Evolutionary conservation across 2,113 vertebrate species (phyloP).

Genomic region (Crotalus horridus): DNA sequence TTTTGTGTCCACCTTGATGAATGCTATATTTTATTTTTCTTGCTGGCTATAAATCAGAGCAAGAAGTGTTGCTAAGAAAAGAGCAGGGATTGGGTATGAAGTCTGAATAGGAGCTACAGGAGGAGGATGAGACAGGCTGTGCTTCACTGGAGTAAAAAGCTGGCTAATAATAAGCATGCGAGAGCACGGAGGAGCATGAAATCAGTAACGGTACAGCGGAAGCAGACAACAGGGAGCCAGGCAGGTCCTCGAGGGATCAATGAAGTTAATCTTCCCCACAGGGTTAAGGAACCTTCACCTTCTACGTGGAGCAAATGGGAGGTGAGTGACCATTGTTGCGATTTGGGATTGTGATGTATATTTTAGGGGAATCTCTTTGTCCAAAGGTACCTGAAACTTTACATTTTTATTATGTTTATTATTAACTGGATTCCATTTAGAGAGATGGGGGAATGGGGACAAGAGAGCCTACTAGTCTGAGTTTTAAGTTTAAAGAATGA

Average conservation of each 20-base stretch:
- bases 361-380: background rate
- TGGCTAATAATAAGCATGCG: rapidly evolving
- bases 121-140: background rate
- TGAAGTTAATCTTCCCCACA: background rate
- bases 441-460: background rate
- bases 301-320: constrained; percentile 43
- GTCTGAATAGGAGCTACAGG: background rate
- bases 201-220: rapidly evolving
- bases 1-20: background rate
- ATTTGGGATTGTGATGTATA: background rate
- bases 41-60: constrained; percentile 63
- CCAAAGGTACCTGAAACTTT: background rate
- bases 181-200: background rate
- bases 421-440: background rate
- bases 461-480: background rate
- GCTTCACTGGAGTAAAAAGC: constrained; percentile 11
- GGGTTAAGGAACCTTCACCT: rapidly evolving
- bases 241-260: background rate
- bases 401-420: background rate
- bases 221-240: background rate
- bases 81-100: background rate
- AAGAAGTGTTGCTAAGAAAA: background rate
- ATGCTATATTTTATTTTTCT: background rate
- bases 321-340: constrained; percentile 40
- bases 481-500: background rate